A percentile compares a stretch with the other conserved stretches of the same genome.
These are phyloP conservation scores for Montipora efflorescens DNA, from an alignment of 64 coral and sea anemone genomes.

Conservation along the genomic window DNA sequence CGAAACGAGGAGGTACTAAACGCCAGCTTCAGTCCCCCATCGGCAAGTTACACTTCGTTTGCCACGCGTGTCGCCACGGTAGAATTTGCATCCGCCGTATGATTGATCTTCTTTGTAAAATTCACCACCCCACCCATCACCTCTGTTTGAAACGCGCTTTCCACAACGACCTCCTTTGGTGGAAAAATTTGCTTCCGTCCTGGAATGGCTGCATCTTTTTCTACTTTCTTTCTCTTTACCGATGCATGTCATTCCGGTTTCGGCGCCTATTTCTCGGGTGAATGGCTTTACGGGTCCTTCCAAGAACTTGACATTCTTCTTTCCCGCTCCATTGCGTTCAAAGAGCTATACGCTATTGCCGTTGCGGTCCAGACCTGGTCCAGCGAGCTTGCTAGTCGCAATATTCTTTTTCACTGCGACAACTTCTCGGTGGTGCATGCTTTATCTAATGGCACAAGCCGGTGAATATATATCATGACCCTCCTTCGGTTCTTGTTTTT, in stretches of 20 bases:
- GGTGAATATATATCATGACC: neutral
- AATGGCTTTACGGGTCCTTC: conserved; percentile 2
- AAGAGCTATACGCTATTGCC: conserved; percentile 24
- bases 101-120: neutral
- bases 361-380: conserved; percentile 22
- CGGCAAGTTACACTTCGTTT: conserved; percentile 26
- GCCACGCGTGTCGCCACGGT: neutral
- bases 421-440: conserved; percentile 28
- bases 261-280: neutral
- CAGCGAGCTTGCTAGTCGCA: neutral
- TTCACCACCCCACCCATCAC: neutral
- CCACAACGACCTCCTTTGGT: conserved; percentile 1
- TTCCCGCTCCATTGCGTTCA: conserved; percentile 5
- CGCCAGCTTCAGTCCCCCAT: conserved; percentile 25
- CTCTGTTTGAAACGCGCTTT: neutral
- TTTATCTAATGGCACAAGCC: conserved; percentile 19
- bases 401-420: conserved; percentile 58
- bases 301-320: neutral
- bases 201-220: neutral
- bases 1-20: conserved; percentile 17
- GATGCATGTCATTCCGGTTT: neutral
- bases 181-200: neutral
- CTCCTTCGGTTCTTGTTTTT: conserved; percentile 39
- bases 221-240: neutral
- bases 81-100: neutral